Evolutionary conservation across 2,113 vertebrate species (phyloP).

Genomic region (Zosterops pallidus): DNA sequence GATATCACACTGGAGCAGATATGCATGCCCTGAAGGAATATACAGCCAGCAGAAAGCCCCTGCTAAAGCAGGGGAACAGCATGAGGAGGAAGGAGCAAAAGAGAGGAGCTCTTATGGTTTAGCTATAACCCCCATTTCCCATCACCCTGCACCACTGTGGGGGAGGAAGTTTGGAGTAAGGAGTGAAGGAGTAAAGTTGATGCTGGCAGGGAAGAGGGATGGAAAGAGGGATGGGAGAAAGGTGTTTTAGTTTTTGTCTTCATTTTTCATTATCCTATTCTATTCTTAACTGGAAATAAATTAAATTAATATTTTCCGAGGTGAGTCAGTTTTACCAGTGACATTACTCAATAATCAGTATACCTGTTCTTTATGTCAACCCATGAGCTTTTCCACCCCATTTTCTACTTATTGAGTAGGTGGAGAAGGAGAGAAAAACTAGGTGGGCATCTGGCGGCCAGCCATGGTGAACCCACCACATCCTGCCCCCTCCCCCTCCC

Average conservation of each 20-base stretch:
- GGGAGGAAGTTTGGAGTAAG: neutral
- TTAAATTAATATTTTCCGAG: neutral
- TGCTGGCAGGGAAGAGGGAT: neutral
- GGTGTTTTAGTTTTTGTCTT: neutral
- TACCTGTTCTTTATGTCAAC: neutral
- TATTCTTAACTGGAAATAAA: neutral
- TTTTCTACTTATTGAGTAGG: neutral
- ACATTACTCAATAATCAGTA: neutral
- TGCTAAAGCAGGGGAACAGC: neutral
- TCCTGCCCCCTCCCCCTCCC: rapidly evolving
- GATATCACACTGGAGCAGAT: rapidly evolving
- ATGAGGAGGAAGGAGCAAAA: neutral
- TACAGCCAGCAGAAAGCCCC: neutral
- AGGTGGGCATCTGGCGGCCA: neutral
- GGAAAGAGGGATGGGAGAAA: neutral
- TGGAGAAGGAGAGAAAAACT: neutral
- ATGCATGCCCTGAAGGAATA: neutral
- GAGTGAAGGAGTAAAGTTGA: neutral
- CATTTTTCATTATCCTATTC: neutral
- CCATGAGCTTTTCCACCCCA: neutral
- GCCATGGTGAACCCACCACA: neutral
- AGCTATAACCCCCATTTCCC: neutral
- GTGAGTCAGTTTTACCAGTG: neutral
- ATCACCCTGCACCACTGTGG: neutral
- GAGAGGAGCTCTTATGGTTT: neutral